These are phyloP conservation scores for Lates japonicus DNA, from an alignment of 2,797 vertebrate species.

Conservation along the genomic window DNA sequence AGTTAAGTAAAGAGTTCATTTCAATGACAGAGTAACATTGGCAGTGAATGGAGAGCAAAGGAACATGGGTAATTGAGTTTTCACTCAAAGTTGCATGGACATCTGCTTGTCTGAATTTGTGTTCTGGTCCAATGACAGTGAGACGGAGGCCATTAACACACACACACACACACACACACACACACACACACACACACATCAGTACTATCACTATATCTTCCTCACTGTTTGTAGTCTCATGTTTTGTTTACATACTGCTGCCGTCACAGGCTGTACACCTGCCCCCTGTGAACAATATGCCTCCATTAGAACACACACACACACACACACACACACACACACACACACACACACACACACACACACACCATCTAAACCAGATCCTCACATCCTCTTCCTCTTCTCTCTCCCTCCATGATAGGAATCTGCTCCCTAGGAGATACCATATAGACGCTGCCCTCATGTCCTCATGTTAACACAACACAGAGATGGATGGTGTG, in stretches of 20 bases:
- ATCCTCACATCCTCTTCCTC: neutral
- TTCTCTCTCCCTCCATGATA: constrained; percentile 34
- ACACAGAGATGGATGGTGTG: neutral
- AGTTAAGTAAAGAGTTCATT: too few species aligned
- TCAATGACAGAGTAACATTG: too few species aligned
- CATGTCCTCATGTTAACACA: constrained; percentile 36
- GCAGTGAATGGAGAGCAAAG: too few species aligned
- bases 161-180: too few species aligned
- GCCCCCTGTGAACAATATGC: constrained; percentile 29
- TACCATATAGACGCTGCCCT: constrained; percentile 33
- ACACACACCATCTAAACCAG: neutral
- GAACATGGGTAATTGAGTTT: too few species aligned
- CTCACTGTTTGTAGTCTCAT: neutral
- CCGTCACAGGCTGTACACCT: constrained; percentile 27
- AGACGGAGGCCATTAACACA: too few species aligned
- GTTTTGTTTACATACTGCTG: constrained; percentile 37
- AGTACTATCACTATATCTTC: constrained; percentile 7
- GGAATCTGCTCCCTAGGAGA: constrained; percentile 59
- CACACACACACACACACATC: neutral
- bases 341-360: constrained; percentile 1
- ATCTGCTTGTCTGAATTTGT: too few species aligned
- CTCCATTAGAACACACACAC: constrained; percentile 13
- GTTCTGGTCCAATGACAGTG: too few species aligned
- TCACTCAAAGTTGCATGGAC: too few species aligned
- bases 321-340: neutral